phyloP scores from a whole-genome alignment of 2,888 invertebrate species.

The Chaitophorus viminalis region DNA sequence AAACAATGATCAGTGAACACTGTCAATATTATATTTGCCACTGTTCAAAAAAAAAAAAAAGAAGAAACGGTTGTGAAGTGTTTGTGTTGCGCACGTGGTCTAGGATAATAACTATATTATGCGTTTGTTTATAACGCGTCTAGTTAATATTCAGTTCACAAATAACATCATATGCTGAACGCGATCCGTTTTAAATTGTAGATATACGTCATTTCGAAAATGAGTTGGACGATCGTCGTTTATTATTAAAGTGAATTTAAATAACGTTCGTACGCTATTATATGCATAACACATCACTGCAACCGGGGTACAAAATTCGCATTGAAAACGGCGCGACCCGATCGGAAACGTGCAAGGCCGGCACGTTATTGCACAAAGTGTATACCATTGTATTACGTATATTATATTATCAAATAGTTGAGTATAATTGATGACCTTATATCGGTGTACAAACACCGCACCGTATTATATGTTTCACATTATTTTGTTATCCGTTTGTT shows the following conservation, averaged over 20 bases:
- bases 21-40: conserved; percentile 32
- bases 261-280: not conserved
- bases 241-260: conserved; percentile 13
- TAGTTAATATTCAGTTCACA: not conserved
- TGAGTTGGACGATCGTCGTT: conserved; percentile 25
- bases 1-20: conserved; percentile 16
- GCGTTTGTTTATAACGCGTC: not conserved
- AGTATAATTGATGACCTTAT: not conserved
- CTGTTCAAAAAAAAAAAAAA: not conserved
- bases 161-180: not conserved
- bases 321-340: not conserved
- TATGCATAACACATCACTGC: not conserved
- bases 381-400: not conserved
- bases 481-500: not conserved
- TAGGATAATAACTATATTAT: not conserved
- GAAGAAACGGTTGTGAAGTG: not conserved
- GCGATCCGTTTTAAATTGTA: conserved; percentile 34
- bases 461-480: not conserved
- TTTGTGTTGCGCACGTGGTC: not conserved
- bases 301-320: not conserved
- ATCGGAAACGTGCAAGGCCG: not conserved
- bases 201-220: conserved; percentile 11
- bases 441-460: not conserved
- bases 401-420: not conserved
- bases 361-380: not conserved